phyloP scores from a whole-genome alignment of 64 coral and sea anemone species.

The Trachythela sp. region DNA sequence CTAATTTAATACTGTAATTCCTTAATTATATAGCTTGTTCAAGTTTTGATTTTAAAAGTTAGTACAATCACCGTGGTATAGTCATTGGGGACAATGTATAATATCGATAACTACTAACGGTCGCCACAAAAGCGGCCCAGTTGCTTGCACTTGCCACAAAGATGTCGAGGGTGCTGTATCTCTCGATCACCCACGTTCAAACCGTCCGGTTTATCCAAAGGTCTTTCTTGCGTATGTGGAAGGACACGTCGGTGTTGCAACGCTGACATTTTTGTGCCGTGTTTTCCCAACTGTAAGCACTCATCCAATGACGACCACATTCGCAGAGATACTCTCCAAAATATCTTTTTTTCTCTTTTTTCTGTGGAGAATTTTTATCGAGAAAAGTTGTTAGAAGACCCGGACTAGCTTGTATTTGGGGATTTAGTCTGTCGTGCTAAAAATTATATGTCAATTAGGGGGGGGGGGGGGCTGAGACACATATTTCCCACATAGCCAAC shows the following conservation, averaged over 20 bases:
- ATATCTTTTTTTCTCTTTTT: conserved; percentile 44
- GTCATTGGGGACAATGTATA: background rate
- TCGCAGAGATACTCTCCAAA: conserved; percentile 67
- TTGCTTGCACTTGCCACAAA: conserved; percentile 60
- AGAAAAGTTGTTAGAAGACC: too few relatives aligned
- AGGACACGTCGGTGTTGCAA: conserved; percentile 52
- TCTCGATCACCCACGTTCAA: conserved; percentile 22
- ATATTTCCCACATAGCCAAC: too few relatives aligned
- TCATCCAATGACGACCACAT: conserved; percentile 57
- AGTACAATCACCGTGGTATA: background rate
- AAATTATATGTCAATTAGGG: too few relatives aligned
- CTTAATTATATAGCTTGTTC: too few relatives aligned
- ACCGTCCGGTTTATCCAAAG: conserved; percentile 44
- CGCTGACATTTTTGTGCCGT: conserved; percentile 52
- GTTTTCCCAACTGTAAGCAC: conserved; percentile 61
- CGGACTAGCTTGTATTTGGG: too few relatives aligned
- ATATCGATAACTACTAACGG: too few relatives aligned
- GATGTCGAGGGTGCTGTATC: conserved; percentile 31
- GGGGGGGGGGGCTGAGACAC: too few relatives aligned
- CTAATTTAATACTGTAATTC: too few relatives aligned
- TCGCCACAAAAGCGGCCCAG: conserved; percentile 32
- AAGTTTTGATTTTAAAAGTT: background rate
- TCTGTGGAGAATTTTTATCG: too few relatives aligned
- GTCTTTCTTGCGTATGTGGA: conserved; percentile 59
- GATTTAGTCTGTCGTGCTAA: too few relatives aligned